Evolutionary conservation across 2,888 invertebrate species (phyloP), one percentile per base, ranked within the genome.

Genomic region (Lithophane socia): DNA sequence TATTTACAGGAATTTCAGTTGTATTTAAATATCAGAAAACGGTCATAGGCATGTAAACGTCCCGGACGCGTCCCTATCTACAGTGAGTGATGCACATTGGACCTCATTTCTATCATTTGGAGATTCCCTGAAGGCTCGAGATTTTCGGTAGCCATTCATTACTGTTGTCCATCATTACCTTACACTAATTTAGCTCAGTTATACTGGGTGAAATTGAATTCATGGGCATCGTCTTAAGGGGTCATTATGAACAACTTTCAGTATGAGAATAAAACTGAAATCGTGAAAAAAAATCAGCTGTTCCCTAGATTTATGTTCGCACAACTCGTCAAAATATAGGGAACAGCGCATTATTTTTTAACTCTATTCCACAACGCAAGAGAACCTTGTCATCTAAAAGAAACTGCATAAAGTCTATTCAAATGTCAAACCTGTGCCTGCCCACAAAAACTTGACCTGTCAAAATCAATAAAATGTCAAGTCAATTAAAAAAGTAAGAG

Each of bases 401-500:
- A 13, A 37, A 60, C 60, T 7, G 16, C 16, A 1, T 37, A 80
- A 24, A 58, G 13, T 12, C 16, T n/a, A 56, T 58, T n/a, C 10
- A 29, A 80, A 73, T 73, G 24, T 66, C 58, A 60, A 73, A 73
- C 3, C 16, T 24, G 10, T 54, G 1, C 54, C n/a, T n/a, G n/a
- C 47, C 54, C 9, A 66, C 29, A 72, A 68, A 82, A 75, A 29
- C 58, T 54, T 60, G 44, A 56, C 44, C 60, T 75, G 72, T 63
- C 76, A 80, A 76, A 76, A 60, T 64, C 18, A 29, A 73, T 66
- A 16, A 58, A 66, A 73, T 68, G 67, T 63, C 77, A 71, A 60
- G 0, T 44, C 42, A 56, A 60, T 73, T 65, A 29, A 77, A 54
- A 82, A 82, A 52, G 44, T 42, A 70, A 70, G 49, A 64, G 24